These are phyloP conservation scores for Homarus gammarus DNA, from an alignment of 2,888 invertebrate genomes.

Conservation along the genomic window DNA sequence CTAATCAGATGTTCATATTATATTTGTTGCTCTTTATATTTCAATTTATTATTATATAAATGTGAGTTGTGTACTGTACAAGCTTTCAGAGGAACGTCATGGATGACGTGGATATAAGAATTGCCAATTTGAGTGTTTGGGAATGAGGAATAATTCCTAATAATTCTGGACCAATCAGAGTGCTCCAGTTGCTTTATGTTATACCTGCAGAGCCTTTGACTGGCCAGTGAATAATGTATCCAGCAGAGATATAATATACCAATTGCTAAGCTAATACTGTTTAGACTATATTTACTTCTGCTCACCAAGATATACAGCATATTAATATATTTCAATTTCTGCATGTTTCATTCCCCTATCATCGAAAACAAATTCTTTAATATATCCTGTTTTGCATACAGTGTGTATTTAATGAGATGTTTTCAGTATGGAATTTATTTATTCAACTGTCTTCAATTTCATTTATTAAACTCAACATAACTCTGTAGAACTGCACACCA, in stretches of 20 bases:
- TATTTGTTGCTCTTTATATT: conserved; percentile 22
- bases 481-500: conserved; percentile 36
- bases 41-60: conserved; percentile 3
- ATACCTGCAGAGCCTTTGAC: background rate
- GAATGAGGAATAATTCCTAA: background rate
- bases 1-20: background rate
- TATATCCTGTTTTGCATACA: conserved; percentile 16
- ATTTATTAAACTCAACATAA: conserved; percentile 32
- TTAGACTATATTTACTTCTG: background rate
- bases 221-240: background rate
- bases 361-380: background rate
- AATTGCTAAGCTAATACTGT: background rate
- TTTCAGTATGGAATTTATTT: background rate
- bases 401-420: background rate
- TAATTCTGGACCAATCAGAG: background rate
- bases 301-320: background rate
- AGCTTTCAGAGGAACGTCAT: background rate
- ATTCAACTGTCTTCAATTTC: conserved; percentile 2
- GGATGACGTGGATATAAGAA: background rate
- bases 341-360: background rate
- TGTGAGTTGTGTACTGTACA: conserved; percentile 11
- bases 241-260: background rate
- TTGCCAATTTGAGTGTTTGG: background rate
- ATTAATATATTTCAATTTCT: background rate
- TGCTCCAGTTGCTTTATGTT: background rate